Base-by-base conservation (phyloP, 2,797 vertebrate genomes). In the Meriones psammophilus region DNA sequence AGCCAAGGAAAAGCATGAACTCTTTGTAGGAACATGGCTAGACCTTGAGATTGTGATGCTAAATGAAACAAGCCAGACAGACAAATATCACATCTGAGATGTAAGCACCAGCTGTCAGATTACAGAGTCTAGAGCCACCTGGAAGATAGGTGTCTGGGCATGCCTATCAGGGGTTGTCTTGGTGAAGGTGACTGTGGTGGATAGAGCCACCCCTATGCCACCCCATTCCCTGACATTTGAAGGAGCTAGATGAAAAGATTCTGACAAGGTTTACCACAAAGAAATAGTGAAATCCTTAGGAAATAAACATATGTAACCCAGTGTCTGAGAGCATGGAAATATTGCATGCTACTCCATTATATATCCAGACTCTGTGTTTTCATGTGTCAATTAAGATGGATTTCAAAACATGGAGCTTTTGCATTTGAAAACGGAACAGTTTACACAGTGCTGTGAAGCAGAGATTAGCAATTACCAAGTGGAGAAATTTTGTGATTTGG, bases 391-490 rank as follows among this genome's bases (percentile, higher is more conserved):
- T 33, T 64, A 76, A 94, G 76, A 42, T 58, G 56, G 10, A 56
- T 30, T 28, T 86, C 42, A 28, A 74, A 81, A 58, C 39, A 46
- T 15, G 42, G 58, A 64, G 1, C 26, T 92, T 92, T 92, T 73
- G 26, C 17, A 30, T 13, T n/a, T 68, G 39, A 46, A 42, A 69
- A 80, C 1, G 33, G 14, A 77, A 36, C 4, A 15, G 5, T 68
- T 93, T 92, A 24, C 10, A 73, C 92, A 89, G 79, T 77, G 68
- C 89, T 84, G 12, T 60, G 58, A 96, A 73, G 74, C 30, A 91
- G 50, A 83, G n/a, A 74, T 91, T 54, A 36, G 20, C n/a, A 68
- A 17, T 58, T 93, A 91, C 91, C 83, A 8, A 88, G 22, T 74
- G 60, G 17, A 62, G 8, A 94, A 36, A 24, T 84, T 76, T 85